Evolutionary conservation across 2,113 vertebrate genomes (phyloP), one percentile per base, ranked within the genome.

Genomic region (Aythya baeri): DNA sequence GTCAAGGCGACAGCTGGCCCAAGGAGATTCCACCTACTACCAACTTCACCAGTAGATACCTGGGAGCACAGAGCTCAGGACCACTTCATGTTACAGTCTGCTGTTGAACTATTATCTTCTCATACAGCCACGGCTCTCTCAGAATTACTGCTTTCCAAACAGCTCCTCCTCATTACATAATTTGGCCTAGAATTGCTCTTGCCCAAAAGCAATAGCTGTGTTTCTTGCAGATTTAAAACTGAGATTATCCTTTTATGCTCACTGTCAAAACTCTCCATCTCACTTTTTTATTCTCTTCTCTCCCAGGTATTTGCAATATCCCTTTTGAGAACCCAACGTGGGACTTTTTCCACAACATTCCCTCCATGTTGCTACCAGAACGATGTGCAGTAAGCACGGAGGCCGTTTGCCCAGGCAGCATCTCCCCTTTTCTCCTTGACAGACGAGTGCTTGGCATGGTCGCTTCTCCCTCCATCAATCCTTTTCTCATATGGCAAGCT

Each of bases 151-250:
- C 92, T 92, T 94, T 89, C 77, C 91, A 93, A 92, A 66, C 67
- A 83, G 67, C 62, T 95, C 93, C 94, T 93, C 43, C 83, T 93
- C 92, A 91, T 98, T 97, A 97, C 88, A 96, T 97, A 98, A 97
- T 94, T 91, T 91, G 79, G 94, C 91, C 95, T 96, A 11, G 93
- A 95, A 96, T 96, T 95, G 96, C 44, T 97, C 95, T 97, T 96
- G 97, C 97, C 97, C 96, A 97, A 96, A 98, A 97, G 96, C 97
- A 96, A 83, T 89, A 91, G 78, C 91, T 93, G 82, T 77, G 93
- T 96, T 97, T 96, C 89, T 96, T 21, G 22, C 95, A 95, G 95
- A 91, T 97, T 95, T 96, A 92, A 97, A 95, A 88, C 86, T 75
- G 74, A 96, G 89, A 97, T 91, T 96, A 95, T 94, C 92, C 93